Conservation (phyloP, 1,140 invertebrate species). For the Temnothorax longispinosus region DNA sequence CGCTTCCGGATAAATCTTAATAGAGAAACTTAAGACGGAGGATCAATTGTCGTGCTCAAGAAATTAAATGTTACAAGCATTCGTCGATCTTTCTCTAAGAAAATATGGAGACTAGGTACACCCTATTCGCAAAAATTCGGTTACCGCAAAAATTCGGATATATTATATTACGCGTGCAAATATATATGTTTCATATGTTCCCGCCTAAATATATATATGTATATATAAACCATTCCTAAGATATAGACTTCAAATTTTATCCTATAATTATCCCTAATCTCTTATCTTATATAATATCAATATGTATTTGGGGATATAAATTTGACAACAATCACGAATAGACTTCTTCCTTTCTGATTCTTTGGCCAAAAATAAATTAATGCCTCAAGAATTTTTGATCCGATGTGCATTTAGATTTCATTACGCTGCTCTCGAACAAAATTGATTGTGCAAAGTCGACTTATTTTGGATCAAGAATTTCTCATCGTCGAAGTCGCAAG, state of each 20-base stretch:
- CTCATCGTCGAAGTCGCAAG: background rate
- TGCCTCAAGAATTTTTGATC: constrained; percentile 7
- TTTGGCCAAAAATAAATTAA: constrained; percentile 30
- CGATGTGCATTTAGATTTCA: background rate
- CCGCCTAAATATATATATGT: constrained; percentile 13
- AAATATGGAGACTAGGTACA: constrained; percentile 3
- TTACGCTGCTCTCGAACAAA: constrained; percentile 2
- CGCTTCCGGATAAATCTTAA: background rate
- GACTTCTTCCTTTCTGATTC: constrained; percentile 16
- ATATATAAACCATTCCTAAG: constrained; percentile 25
- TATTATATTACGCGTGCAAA: constrained; percentile 24
- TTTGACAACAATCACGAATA: constrained; percentile 25
- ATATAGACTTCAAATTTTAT: constrained; percentile 10
- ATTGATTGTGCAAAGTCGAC: constrained; percentile 21
- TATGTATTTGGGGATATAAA: constrained; percentile 53
- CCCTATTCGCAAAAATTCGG: constrained; percentile 4
- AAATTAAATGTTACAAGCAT: constrained; percentile 6
- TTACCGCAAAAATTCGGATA: constrained; percentile 11
- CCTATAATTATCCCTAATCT: constrained; percentile 14
- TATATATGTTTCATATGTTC: constrained; percentile 35
- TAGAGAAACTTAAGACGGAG: background rate
- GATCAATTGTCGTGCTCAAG: background rate
- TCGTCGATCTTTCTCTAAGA: background rate
- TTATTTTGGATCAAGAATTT: constrained; percentile 36
- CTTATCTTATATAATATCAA: constrained; percentile 25